Evolutionary conservation across 2,797 vertebrate species (phyloP), one percentile per base, ranked within the genome.

Genomic region (Gallinago solitaria): DNA sequence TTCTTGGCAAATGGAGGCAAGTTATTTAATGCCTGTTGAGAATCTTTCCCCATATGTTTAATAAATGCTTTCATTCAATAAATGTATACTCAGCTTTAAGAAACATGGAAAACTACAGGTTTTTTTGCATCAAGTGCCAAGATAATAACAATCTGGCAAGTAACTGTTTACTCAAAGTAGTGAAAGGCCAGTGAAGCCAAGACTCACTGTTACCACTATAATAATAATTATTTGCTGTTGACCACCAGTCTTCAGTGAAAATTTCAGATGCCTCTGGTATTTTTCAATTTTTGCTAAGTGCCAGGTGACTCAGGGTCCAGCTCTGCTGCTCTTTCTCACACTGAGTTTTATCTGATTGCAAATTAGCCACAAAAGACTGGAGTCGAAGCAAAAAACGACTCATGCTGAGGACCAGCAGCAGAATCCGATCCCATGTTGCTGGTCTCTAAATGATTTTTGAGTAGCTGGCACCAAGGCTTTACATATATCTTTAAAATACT

Each of bases 1-100:
- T 33, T 87, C 77, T 91, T 96, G 91, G 91, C 93, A 96, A 87
- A 69, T 4, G 48, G 32, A 95, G 43, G 67, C 3, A 81, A 67
- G 80, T 94, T 95, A 95, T 95, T 95, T 94, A 94, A 90, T 94
- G 67, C 77, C 94, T 84, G 85, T 76, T 92, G 89, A 94, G 89
- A 93, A 95, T 83, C 85, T 87, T n/a, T 90, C 80, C 87, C 87
- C 88, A 33, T 78, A 70, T 79, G 86, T 87, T 96, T 91, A 90
- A 95, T 96, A 95, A 96, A 96, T 90, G 83, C 56, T 96, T 91
- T 82, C 77, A 84, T 96, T 93, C 89, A 94, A 95, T 88, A 93
- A 87, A 87, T 92, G 86, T 90, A n/a, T 24, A 24, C 56, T 94
- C 87, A 93, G 91, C 93, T 93, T 93, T 90, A 90, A 83, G 69